phyloP scores from a whole-genome alignment of 2,113 vertebrate genomes.

The Malurus elegans region DNA sequence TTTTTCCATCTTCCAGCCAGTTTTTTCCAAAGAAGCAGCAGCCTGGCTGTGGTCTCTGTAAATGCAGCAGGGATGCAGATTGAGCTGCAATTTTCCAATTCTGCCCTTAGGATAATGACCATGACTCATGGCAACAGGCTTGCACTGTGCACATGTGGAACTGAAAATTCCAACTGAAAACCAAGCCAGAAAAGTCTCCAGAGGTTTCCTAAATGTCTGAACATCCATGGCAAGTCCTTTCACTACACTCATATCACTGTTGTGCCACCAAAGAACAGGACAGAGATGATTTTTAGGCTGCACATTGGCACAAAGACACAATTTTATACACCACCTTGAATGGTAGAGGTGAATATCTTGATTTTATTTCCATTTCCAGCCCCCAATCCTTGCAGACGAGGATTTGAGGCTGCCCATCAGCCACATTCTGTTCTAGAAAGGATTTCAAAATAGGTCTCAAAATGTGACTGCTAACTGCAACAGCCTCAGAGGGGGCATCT shows the following conservation, averaged over 20 bases:
- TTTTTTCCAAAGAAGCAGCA: neutral
- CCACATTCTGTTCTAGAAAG: neutral
- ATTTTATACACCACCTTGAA: neutral
- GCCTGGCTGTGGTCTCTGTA: neutral
- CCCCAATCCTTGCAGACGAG: neutral
- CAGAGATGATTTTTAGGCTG: neutral
- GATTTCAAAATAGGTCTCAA: neutral
- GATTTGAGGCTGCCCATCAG: neutral
- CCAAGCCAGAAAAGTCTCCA: neutral
- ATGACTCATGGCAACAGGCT: neutral
- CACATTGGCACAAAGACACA: neutral
- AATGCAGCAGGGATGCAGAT: neutral
- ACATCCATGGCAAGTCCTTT: neutral
- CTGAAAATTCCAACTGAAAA: neutral
- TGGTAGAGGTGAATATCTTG: neutral
- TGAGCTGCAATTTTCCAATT: neutral
- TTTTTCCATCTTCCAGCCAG: neutral
- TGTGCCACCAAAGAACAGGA: neutral
- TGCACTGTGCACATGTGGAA: neutral
- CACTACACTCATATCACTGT: neutral
- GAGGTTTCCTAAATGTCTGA: neutral
- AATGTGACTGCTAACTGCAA: neutral
- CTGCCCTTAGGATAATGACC: neutral
- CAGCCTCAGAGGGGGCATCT: neutral
- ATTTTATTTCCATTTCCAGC: neutral